Conservation (phyloP, 2,888 invertebrate species). For the Amorpha juglandis region DNA sequence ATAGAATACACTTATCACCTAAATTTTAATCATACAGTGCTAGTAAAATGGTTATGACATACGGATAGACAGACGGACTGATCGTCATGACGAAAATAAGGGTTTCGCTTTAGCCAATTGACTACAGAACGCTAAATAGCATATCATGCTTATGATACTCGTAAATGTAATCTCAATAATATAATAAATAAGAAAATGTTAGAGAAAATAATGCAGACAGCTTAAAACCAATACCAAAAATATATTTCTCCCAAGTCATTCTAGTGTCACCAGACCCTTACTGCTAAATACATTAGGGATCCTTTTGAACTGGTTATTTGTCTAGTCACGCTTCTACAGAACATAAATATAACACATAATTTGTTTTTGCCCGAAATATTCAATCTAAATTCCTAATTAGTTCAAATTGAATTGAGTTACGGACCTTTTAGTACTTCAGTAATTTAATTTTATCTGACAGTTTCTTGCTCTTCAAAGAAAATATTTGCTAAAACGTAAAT, state of each 20-base stretch:
- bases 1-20: too few relatives aligned
- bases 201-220: neutral
- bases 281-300: slow-evolving; percentile 53
- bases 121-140: too few relatives aligned
- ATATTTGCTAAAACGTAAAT: slow-evolving; percentile 38
- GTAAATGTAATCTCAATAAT: too few relatives aligned
- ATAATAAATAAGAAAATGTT: neutral
- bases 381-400: slow-evolving; percentile 44
- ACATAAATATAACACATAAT: slow-evolving; percentile 57
- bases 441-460: slow-evolving; percentile 28
- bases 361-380: slow-evolving; percentile 45
- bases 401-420: slow-evolving; percentile 36
- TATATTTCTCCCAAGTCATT: neutral
- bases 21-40: too few relatives aligned
- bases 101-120: too few relatives aligned
- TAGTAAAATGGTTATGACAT: too few relatives aligned
- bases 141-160: too few relatives aligned
- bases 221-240: neutral
- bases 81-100: too few relatives aligned
- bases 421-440: slow-evolving; percentile 33
- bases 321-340: slow-evolving; percentile 54
- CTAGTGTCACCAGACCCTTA: neutral
- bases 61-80: too few relatives aligned
- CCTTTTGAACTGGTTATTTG: slow-evolving; percentile 63
- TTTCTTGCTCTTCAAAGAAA: slow-evolving; percentile 27